Base-by-base conservation (phyloP, 2,888 invertebrate species). In the Electrophaes corylata region DNA sequence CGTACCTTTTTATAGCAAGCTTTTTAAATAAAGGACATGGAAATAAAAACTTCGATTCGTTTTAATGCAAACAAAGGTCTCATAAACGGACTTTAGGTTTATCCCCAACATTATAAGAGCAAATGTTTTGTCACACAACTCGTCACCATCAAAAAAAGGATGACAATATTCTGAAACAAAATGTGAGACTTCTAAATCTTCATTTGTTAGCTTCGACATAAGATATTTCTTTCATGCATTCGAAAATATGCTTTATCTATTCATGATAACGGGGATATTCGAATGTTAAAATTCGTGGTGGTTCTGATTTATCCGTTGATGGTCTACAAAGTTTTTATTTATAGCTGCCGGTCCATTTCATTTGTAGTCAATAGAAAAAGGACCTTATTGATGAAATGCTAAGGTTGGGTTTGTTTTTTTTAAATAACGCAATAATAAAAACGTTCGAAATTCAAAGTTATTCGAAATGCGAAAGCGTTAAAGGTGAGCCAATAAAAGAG, bases 401-500 rank as follows among this genome's bases (percentile, higher is more conserved):
- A 80, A 61, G 69, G 78, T 71, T 63, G 4, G 58, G 59, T 67
- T 65, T 75, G 14, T 14, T 31, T 65, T 18, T 11, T 12, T 41
- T 44, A 26, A 8, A 41, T 11, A 11, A 60, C 72, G 71, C 67
- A 71, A 77, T 78, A 84, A 86, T 88, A 89, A 90, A 84, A 89
- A 81, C 78, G 81, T 83, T 82, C 79, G 74, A 83, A 85, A 87
- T 88, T 84, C 88, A 86, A 90, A 91, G 85, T 88, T 88, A 84
- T 87, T 85, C 72, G 81, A 81, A 87, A 83, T 79, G 80, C 79
- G 81, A 81, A 82, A 80, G 73, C 85, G 83, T 85, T 88, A 88
- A 88, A 91, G 90, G 91, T 89, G 88, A 71, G 83, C 77, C 84
- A 80, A 88, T 91, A 91, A 91, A 91, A 91, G 87, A 84, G 86